A percentile compares a stretch with the other conserved stretches of the same genome.
These are phyloP conservation scores for Automeris io DNA, from an alignment of 2,888 invertebrate genomes.

Conservation along the genomic window DNA sequence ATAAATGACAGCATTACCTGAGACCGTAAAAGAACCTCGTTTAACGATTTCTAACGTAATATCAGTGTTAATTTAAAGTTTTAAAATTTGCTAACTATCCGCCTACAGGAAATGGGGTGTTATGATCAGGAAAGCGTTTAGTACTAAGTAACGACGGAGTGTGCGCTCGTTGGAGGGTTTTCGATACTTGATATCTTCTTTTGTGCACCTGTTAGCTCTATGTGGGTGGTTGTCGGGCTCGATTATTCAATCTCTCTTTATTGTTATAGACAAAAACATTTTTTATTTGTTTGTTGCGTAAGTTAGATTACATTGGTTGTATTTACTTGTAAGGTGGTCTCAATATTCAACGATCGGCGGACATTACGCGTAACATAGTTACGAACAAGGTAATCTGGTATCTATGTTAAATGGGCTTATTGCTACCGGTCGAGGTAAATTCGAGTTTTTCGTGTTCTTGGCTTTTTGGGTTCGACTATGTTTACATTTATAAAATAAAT, in stretches of 20 bases:
- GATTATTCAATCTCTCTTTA: constrained; percentile 2
- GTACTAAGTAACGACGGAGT: constrained; percentile 10
- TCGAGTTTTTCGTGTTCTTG: constrained; percentile 1
- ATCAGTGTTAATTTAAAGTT: background rate
- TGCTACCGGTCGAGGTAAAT: constrained; percentile 3
- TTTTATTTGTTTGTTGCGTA: constrained; percentile 17
- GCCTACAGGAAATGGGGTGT: background rate
- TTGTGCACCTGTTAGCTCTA: constrained; percentile 36
- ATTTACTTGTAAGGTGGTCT: constrained; percentile 25
- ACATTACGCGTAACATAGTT: constrained; percentile 21
- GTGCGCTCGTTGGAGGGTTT: constrained; percentile 35
- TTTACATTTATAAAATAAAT: too few species aligned
- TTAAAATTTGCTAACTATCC: background rate
- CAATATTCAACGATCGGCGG: constrained; percentile 28
- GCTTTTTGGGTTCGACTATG: background rate
- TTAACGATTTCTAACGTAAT: background rate
- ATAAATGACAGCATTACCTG: constrained; percentile 9
- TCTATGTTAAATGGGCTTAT: constrained; percentile 1
- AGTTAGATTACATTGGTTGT: constrained; percentile 22
- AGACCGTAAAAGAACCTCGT: background rate
- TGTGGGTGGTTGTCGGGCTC: constrained; percentile 20
- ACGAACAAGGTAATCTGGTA: constrained; percentile 25
- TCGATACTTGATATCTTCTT: constrained; percentile 32
- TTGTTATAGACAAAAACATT: background rate
- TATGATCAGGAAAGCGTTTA: background rate